phyloP scores from a whole-genome alignment of 2,797 vertebrate genomes.

The Helarctos malayanus region DNA sequence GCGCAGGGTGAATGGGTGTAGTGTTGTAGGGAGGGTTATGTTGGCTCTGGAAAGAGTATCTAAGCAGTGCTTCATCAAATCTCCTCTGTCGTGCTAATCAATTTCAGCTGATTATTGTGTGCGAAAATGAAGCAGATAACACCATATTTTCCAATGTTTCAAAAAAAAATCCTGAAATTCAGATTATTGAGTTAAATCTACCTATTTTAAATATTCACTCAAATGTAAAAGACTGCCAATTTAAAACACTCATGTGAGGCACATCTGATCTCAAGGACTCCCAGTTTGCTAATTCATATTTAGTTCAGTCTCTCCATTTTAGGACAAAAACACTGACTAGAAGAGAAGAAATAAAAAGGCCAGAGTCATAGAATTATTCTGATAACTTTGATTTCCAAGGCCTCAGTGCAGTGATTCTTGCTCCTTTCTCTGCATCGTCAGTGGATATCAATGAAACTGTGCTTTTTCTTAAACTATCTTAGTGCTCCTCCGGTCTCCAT shows the following conservation, averaged over 20 bases:
- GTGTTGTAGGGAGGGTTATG: background rate
- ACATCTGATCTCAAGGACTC: background rate
- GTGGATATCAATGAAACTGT: background rate
- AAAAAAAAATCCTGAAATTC: background rate
- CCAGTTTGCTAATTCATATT: background rate
- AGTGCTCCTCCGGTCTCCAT: background rate
- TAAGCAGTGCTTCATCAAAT: background rate
- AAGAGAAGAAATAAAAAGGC: background rate
- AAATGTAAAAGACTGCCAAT: background rate
- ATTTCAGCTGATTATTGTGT: background rate
- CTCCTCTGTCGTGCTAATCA: background rate
- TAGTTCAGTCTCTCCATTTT: background rate
- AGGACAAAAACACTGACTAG: background rate
- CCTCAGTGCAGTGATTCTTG: background rate
- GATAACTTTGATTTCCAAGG: background rate
- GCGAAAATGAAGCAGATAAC: background rate
- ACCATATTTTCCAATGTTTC: background rate
- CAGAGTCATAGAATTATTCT: background rate
- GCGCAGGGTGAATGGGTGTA: background rate
- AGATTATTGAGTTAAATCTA: background rate
- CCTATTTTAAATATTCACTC: background rate
- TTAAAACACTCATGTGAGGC: background rate
- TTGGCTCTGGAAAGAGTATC: background rate
- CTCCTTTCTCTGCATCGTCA: background rate
- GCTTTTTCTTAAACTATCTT: conserved; percentile 4